Conservation (phyloP, 2,888 invertebrate species). For the Acanthosepion esculentum region DNA sequence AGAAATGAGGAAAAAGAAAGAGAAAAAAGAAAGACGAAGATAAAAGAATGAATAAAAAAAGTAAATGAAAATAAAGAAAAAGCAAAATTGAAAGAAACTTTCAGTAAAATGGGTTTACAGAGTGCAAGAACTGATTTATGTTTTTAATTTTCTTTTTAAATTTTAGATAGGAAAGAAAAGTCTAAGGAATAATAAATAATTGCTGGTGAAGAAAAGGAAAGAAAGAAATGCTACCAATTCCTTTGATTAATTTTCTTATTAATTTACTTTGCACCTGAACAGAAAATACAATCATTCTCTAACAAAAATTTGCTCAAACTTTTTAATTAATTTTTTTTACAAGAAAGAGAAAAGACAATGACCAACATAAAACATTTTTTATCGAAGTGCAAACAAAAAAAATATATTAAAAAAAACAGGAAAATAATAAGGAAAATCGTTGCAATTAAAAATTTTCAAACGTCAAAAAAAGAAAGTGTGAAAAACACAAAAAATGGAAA, state of each 20-base stretch:
- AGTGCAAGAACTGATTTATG: not conserved
- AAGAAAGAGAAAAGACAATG: slow-evolving; percentile 7
- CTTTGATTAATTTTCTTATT: slow-evolving; percentile 33
- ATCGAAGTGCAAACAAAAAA: not conserved
- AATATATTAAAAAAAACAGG: too few relatives aligned
- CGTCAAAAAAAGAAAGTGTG: not conserved
- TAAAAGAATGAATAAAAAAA: not conserved
- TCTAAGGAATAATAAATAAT: not conserved
- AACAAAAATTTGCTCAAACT: not conserved
- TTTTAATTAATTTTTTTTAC: slow-evolving; percentile 4
- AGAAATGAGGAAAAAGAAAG: not conserved
- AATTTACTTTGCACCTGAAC: not conserved
- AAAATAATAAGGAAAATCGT: too few relatives aligned
- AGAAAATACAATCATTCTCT: not conserved
- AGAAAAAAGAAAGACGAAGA: not conserved
- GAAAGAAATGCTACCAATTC: not conserved
- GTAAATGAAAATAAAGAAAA: not conserved
- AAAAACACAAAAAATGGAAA: not conserved
- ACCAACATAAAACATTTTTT: not conserved
- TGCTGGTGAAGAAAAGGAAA: not conserved
- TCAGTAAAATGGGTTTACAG: too few relatives aligned
- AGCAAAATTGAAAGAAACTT: not conserved
- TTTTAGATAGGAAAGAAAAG: not conserved
- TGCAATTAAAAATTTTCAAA: not conserved
- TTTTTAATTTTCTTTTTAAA: not conserved